Evolutionary conservation across 2,797 vertebrate species (phyloP).

Genomic region (Sus cebifrons): DNA sequence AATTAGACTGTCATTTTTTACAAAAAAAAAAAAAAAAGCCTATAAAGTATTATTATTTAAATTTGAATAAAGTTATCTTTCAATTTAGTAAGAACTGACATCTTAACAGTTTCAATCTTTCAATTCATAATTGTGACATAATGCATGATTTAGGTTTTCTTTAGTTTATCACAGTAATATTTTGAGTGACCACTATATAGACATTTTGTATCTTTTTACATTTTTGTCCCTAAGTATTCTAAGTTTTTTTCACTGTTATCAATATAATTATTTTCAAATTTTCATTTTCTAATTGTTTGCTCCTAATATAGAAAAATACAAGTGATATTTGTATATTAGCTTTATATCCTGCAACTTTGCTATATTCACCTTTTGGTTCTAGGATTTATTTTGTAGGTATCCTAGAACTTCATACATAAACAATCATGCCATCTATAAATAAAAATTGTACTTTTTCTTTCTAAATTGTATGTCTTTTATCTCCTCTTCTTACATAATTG

Average conservation of each 20-base stretch:
- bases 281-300: not conserved
- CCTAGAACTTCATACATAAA: not conserved
- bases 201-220: not conserved
- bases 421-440: not conserved
- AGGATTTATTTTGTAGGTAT: not conserved
- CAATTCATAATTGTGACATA: not conserved
- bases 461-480: not conserved
- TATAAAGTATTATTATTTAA: not conserved
- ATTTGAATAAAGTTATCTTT: not conserved
- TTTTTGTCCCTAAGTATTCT: not conserved
- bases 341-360: not conserved
- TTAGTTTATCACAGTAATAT: not conserved
- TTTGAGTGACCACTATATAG: not conserved
- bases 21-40: not conserved
- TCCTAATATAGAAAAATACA: not conserved
- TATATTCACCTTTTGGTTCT: not conserved
- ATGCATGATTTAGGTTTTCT: not conserved
- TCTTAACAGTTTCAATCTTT: not conserved
- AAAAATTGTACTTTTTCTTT: not conserved
- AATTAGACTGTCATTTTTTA: slow-evolving; percentile 1
- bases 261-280: not conserved
- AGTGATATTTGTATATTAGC: not conserved
- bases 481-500: not conserved
- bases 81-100: not conserved
- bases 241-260: not conserved